Conservation (phyloP, 2,888 invertebrate genomes). For the Brachynemurus nebulosus region DNA sequence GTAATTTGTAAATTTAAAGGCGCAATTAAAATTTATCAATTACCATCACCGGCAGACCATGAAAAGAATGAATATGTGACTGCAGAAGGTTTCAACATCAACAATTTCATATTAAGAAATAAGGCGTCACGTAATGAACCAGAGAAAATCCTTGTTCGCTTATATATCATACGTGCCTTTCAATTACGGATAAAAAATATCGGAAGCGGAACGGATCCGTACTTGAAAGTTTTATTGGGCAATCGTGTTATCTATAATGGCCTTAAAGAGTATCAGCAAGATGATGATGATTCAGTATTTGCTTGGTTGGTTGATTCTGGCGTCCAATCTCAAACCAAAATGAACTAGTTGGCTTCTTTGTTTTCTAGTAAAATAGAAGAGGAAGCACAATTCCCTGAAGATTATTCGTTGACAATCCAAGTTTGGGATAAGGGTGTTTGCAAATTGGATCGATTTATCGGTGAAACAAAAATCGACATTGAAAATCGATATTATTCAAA, state of each 20-base stretch:
- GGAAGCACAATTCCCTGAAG: conserved; percentile 56
- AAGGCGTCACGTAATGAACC: conserved; percentile 45
- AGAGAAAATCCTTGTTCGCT: conserved; percentile 38
- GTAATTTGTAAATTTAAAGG: conserved; percentile 27
- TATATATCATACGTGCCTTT: conserved; percentile 62
- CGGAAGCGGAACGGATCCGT: conserved; percentile 63
- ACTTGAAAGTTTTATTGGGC: conserved; percentile 55
- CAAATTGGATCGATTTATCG: conserved; percentile 64
- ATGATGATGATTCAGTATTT: too few species aligned
- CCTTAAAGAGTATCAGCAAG: too few species aligned
- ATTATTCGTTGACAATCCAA: conserved; percentile 56
- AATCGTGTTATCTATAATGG: conserved; percentile 42
- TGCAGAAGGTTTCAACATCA: conserved; percentile 37
- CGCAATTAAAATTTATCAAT: conserved; percentile 42
- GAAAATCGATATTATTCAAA: conserved; percentile 74
- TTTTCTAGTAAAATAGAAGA: conserved; percentile 56
- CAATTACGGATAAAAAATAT: conserved; percentile 58
- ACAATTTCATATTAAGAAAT: conserved; percentile 42
- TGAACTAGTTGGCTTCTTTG: conserved; percentile 25
- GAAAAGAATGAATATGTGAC: conserved; percentile 36
- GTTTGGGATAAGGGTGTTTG: conserved; percentile 61
- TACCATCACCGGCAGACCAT: conserved; percentile 48
- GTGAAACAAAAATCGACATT: conserved; percentile 70
- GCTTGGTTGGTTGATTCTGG: too few species aligned
- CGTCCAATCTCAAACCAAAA: conserved; percentile 30